These are phyloP conservation scores for Drosophila anomalata DNA, from an alignment of 2,888 invertebrate species.

Conservation along the genomic window DNA sequence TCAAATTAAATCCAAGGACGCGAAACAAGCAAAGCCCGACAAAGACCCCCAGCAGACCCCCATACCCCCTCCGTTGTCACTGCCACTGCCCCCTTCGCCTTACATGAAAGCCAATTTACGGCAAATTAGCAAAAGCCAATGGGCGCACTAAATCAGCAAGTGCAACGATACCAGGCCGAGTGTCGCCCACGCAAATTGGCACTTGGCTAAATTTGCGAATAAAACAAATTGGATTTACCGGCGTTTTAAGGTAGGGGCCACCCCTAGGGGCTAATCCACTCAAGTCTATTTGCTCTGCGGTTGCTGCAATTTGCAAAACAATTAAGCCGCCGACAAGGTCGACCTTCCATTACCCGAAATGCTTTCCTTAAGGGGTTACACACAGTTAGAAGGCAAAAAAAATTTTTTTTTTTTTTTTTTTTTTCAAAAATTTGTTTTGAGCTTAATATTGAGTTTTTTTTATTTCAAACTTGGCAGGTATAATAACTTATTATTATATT, in stretches of 20 bases:
- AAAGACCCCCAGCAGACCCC: slow-evolving; percentile 67
- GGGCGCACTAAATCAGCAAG: slow-evolving; percentile 66
- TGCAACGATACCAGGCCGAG: slow-evolving; percentile 20
- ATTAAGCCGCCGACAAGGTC: slow-evolving; percentile 39
- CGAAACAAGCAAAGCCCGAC: slow-evolving; percentile 73
- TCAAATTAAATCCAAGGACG: slow-evolving; percentile 74
- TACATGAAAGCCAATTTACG: slow-evolving; percentile 73
- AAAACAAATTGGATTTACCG: slow-evolving; percentile 71
- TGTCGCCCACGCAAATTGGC: slow-evolving; percentile 49
- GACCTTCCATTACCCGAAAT: slow-evolving; percentile 43
- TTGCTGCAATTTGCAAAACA: slow-evolving; percentile 37
- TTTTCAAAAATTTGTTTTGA: no score
- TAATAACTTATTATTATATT: no score
- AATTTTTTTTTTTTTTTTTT: no score
- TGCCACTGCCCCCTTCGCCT: slow-evolving; percentile 13
- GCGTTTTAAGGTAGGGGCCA: neutral
- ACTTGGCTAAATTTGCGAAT: slow-evolving; percentile 52
- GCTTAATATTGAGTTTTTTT: no score
- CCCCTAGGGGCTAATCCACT: slow-evolving; percentile 59
- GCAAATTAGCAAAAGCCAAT: slow-evolving; percentile 69
- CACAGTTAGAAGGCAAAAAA: no score
- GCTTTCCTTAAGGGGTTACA: no score
- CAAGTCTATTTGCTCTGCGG: slow-evolving; percentile 48
- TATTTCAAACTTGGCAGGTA: no score
- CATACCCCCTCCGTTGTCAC: neutral